Conservation (phyloP, 2,797 vertebrate genomes). For the Rhinatrema bivittatum region DNA sequence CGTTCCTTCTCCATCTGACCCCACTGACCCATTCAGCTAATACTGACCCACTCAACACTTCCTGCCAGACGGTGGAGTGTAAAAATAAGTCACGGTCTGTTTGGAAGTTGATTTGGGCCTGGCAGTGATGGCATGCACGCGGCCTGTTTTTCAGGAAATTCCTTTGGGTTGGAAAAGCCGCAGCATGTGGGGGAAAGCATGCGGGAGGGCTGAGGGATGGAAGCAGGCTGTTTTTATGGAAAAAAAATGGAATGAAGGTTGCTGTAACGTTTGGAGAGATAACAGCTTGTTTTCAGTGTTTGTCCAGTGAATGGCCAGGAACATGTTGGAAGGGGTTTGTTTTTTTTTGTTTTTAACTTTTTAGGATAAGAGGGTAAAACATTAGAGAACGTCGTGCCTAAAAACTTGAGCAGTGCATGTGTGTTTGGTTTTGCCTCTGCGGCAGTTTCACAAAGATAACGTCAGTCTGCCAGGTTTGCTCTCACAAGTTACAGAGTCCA, state of each 20-base stretch:
- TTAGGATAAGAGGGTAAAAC: no score
- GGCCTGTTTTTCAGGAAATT: constrained; percentile 44
- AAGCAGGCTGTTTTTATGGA: constrained; percentile 48
- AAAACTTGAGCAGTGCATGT: no score
- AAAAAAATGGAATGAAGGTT: constrained; percentile 43
- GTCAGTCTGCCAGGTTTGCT: no score
- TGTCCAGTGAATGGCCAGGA: no score
- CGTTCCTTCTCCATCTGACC: constrained; percentile 20
- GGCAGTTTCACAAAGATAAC: no score
- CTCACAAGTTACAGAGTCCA: no score
- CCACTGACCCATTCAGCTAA: constrained; percentile 20
- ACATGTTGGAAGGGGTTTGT: no score
- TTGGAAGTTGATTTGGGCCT: constrained; percentile 8
- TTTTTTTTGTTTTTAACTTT: no score
- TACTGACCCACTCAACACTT: constrained; percentile 30
- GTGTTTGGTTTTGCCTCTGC: no score
- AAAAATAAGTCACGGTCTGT: constrained; percentile 20
- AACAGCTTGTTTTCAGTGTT: no score
- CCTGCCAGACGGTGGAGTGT: constrained; percentile 44
- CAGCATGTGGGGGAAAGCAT: constrained; percentile 22
- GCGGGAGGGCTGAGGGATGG: not conserved
- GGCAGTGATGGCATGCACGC: constrained; percentile 22
- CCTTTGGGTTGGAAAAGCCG: constrained; percentile 48
- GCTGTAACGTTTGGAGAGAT: no score
- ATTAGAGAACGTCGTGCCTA: no score